Base-by-base conservation (phyloP, 2,888 invertebrate genomes). In the Megaustenia siamemsis region DNA sequence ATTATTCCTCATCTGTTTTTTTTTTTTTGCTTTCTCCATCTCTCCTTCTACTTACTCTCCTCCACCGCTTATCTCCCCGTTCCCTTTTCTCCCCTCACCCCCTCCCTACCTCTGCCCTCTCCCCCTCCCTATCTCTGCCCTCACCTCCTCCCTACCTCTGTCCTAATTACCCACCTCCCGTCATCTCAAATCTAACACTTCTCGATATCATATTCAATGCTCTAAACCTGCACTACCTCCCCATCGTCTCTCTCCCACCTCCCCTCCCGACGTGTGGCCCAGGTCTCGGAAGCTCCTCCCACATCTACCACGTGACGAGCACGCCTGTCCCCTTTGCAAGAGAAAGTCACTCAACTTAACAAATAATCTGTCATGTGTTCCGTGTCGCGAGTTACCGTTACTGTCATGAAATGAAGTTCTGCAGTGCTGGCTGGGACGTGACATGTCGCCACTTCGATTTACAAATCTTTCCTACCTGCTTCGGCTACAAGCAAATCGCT, bases 181-280 rank as follows among this genome's bases (percentile, higher is more conserved):
- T 53, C 18, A 21, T 53, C 53, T 10, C 24, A 53, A 53, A 3
- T 3, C 5, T 15, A 53, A 21, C 24, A 53, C 53, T 8, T 15
- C 8, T 3, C 53, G 24, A 53, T 53, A 53, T 53, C 2, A 15
- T 10, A 15, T 53, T n/a, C 24, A 53, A 53, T 53, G 6, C 53
- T 4, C 53, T 10, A 15, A 53, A 3, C 53, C 5, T 21, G 6
- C 24, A 45, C 28, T 49, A 28, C 75, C 18, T 24, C 49, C 49
- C 49, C 69, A 28, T 32, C 32, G 18, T 69, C 71, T 71, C 66
- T 63, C 66, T 63, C 66, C n/a, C n/a, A n/a, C n/a, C 66, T 63
- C 38, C 12, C 38, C 43, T 28, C 43, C 32, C 6, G 40, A 71
- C 32, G 24, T 32, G 24, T 71, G 15, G 32, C 15, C 71, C 71